A percentile compares a stretch with the other conserved stretches of the same genome.
These are phyloP conservation scores for Danio rerio DNA, from an alignment of 2,113 vertebrate species.

Conservation along the genomic window DNA sequence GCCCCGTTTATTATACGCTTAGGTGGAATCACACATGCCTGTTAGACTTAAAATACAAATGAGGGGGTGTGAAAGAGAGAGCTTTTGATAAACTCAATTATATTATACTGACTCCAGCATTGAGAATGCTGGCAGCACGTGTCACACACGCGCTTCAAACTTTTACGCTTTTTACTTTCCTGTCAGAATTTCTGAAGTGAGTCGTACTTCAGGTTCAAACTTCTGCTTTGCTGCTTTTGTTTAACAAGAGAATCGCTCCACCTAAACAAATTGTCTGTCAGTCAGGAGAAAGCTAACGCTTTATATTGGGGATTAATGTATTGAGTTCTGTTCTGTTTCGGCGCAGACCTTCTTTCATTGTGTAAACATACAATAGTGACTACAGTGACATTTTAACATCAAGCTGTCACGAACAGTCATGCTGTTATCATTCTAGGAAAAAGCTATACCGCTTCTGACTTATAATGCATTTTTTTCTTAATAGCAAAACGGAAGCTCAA, in stretches of 20 bases:
- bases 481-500: background rate
- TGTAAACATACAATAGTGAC: conserved; percentile 13
- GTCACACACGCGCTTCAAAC: conserved; percentile 46
- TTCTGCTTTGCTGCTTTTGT: conserved; percentile 61
- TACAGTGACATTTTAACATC: conserved; percentile 11
- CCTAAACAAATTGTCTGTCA: conserved; percentile 66
- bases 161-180: conserved; percentile 62
- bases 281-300: conserved; percentile 60
- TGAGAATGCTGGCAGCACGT: conserved; percentile 56
- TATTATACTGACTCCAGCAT: conserved; percentile 64
- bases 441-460: background rate
- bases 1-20: conserved; percentile 50
- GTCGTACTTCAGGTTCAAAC: conserved; percentile 64
- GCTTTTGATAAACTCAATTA: conserved; percentile 34
- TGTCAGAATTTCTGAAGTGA: conserved; percentile 60
- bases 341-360: background rate
- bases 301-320: conserved; percentile 25
- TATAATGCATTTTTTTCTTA: background rate
- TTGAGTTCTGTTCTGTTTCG: conserved; percentile 7
- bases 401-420: background rate
- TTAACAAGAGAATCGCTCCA: conserved; percentile 60
- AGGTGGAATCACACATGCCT: conserved; percentile 49
- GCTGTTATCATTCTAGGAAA: background rate
- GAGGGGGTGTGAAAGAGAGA: conserved; percentile 9
- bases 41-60: conserved; percentile 9